phyloP scores from a whole-genome alignment of 2,797 vertebrate genomes.

The Okamejei kenojei region DNA sequence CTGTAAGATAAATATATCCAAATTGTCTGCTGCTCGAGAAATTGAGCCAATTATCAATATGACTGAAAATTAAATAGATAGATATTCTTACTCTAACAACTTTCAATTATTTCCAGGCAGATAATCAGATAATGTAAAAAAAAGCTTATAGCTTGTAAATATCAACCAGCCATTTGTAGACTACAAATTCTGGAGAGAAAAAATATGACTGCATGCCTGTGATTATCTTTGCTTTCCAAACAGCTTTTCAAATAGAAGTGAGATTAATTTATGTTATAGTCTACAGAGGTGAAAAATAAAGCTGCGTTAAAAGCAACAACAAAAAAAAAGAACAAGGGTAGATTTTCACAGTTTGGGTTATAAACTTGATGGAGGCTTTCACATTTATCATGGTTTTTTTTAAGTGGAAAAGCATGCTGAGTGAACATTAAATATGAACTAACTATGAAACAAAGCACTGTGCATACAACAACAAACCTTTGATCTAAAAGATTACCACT shows the following conservation, averaged over 20 bases:
- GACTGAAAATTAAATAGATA: not conserved
- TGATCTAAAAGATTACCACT: not conserved
- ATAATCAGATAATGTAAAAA: not conserved
- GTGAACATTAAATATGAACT: not conserved
- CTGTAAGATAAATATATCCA: not conserved
- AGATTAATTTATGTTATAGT: not conserved
- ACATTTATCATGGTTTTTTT: not conserved
- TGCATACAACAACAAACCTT: not conserved
- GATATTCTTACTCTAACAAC: not conserved
- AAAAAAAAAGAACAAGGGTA: not conserved
- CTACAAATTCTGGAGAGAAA: not conserved
- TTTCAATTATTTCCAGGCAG: not conserved
- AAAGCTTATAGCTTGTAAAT: not conserved
- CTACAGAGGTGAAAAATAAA: not conserved
- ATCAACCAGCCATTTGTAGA: not conserved
- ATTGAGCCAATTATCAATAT: not conserved
- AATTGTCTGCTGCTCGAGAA: not conserved
- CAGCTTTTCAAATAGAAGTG: not conserved
- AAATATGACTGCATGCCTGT: not conserved
- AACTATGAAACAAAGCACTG: not conserved
- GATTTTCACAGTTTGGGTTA: not conserved
- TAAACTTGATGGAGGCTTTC: not conserved
- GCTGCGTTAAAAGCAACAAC: not conserved
- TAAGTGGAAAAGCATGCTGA: not conserved
- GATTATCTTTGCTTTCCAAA: not conserved